Evolutionary conservation across 2,888 invertebrate species (phyloP), one percentile per base, ranked within the genome.

Genomic region (Cephus sareptanus): DNA sequence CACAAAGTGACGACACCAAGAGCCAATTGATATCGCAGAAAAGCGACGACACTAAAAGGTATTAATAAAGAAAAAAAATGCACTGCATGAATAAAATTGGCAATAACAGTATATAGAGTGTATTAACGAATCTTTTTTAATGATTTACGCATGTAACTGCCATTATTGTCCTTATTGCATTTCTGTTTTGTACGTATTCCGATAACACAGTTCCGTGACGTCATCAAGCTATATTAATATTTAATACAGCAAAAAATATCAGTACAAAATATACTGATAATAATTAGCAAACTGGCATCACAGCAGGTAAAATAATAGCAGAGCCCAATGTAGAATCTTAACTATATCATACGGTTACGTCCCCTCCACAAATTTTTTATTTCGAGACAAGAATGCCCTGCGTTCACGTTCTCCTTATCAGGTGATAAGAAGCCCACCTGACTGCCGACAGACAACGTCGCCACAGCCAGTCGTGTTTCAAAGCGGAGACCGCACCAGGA

Each of bases 391-490:
- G 23, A 23, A 56, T 23, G 6, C 23, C 23, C 56, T 56, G 56
- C 23, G 75, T 76, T 78, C 73, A 35, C 73, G 73, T 71, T 78
- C 73, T 73, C 40, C 70, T 78, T 78, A 78, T 78, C 71, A 71
- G 71, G 31, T 33, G 71, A 71, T 71, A 71, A 56, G 71, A 31
- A 34, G 71, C 71, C 33, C 71, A 71, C 71, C 71, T 71, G 74
- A 74, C 37, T 70, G 40, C 69, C 79, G 69, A 73, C 76, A 73
- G 68, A 35, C 73, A 70, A 15, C 76, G 69, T 78, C 77, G 70
- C 31, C 76, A 76, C 73, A 33, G 75, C 68, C 77, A 78, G 82
- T 82, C 82, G 81, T 83, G 78, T 35, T 35, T 69, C 34, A 75
- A 71, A 71, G 34, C 33, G 71, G 23, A 56, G 23, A 9, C 15